Base-by-base conservation (phyloP, 2,888 invertebrate genomes). In the Arenicola marina region DNA sequence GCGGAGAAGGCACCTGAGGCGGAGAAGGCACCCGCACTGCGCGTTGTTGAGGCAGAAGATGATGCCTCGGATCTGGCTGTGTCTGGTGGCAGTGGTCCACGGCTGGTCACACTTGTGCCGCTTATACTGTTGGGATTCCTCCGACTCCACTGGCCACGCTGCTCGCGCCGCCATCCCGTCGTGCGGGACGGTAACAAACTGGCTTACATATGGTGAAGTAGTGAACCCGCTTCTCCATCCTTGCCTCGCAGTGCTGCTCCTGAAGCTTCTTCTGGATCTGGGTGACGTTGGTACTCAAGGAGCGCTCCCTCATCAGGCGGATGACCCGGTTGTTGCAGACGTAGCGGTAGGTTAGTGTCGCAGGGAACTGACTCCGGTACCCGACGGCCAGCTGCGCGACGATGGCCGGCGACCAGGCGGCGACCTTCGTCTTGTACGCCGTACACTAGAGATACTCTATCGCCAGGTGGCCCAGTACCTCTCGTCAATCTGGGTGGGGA, bases 381-480 rank as follows among this genome's bases (percentile, higher is more conserved):
- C 63, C 66, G 31, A 63, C 33, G 43, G 71, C 73, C 26, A 73
- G 65, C 46, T 74, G 73, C 0, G 51, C 15, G 11, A 70, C 7
- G 38, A 74, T 61, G 15, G n/a, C 63, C 2, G 62, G 55, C 34
- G 60, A 63, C 70, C 72, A 71, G 28, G 57, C 51, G 15, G 69
- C 51, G 18, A 63, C 57, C 38, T 55, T 66, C 2, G 4, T 38
- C 0, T 51, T 33, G 46, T 69, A 73, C 7, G 34, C 59, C 7
- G 43, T 29, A 51, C 72, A 73, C 11, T 59, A 59, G 15, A 73
- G 54, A 11, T 67, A 51, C 24, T 73, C 71, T 21, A 59, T 26
- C 2, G 62, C 69, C 34, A 73, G 59, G 60, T 56, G 63, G 46
- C 74, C 73, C 0, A 66, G 28, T 1, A 74, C 75, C 21, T 65